phyloP scores from a whole-genome alignment of 2,113 vertebrate species.

The Colius striatus region DNA sequence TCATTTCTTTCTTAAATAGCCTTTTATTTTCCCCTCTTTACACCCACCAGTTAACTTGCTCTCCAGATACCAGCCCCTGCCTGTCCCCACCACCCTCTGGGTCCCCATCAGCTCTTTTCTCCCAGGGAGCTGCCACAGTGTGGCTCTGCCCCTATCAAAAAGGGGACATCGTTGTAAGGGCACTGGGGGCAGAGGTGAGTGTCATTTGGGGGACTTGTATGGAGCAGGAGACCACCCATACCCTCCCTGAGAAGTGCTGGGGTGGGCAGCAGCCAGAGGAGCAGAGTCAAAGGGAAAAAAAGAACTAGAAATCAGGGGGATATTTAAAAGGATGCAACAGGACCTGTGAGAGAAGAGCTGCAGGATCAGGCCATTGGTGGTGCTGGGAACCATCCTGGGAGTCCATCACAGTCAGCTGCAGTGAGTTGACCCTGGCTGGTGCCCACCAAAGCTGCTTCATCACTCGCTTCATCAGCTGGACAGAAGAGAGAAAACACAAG shows the following conservation, averaged over 20 bases:
- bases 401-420: too few relatives aligned
- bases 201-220: too few relatives aligned
- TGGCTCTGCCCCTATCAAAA: not conserved
- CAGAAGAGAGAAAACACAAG: too few relatives aligned
- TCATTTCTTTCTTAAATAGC: slow-evolving; percentile 12
- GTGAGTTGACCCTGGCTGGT: too few relatives aligned
- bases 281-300: not conserved
- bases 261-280: not conserved
- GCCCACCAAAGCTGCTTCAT: too few relatives aligned
- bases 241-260: rapidly evolving
- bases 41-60: not conserved
- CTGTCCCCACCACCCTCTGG: rapidly evolving
- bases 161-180: rapidly evolving
- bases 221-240: too few relatives aligned
- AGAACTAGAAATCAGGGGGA: too few relatives aligned
- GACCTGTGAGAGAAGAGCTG: not conserved
- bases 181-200: not conserved
- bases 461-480: too few relatives aligned
- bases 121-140: rapidly evolving
- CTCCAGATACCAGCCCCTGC: not conserved
- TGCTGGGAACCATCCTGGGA: not conserved
- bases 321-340: not conserved
- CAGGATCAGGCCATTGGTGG: not conserved
- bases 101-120: not conserved
- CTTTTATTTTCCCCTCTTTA: not conserved